Evolutionary conservation across 2,888 invertebrate species (phyloP).

Genomic region (Petrophora chlorosata): DNA sequence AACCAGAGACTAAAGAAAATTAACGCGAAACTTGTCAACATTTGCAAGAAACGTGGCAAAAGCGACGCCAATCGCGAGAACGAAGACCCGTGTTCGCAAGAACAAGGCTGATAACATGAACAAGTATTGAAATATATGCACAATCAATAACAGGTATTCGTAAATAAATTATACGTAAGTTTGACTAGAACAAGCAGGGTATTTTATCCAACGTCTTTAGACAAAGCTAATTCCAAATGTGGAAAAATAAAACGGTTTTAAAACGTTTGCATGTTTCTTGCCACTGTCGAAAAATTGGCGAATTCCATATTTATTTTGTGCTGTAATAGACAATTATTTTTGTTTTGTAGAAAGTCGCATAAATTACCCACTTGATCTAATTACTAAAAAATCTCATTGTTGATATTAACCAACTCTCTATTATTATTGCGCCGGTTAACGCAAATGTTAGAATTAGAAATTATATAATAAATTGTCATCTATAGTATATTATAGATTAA

Average conservation of each 20-base stretch:
- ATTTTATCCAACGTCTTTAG: too few relatives aligned
- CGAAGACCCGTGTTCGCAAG: constrained; percentile 59
- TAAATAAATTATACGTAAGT: background rate
- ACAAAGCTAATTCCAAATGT: too few relatives aligned
- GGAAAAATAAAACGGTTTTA: too few relatives aligned
- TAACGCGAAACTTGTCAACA: constrained; percentile 67
- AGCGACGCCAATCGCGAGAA: constrained; percentile 62
- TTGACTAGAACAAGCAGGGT: too few relatives aligned
- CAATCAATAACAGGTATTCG: constrained; percentile 18
- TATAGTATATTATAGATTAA: too few relatives aligned
- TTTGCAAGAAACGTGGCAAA: constrained; percentile 76
- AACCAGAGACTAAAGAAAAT: constrained; percentile 78
- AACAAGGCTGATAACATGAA: constrained; percentile 42
- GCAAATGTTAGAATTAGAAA: background rate
- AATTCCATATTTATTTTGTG: too few relatives aligned
- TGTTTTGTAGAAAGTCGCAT: too few relatives aligned
- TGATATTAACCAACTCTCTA: constrained; percentile 6
- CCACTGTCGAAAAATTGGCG: too few relatives aligned
- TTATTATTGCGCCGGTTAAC: constrained; percentile 6
- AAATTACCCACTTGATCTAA: too few relatives aligned
- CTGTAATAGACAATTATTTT: too few relatives aligned
- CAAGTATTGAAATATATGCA: background rate
- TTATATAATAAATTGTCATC: background rate
- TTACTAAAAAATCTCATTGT: constrained; percentile 8
- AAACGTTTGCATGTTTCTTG: too few relatives aligned